Evolutionary conservation across 1,140 invertebrate species (phyloP).

Genomic region (Neodiprion virginianus): DNA sequence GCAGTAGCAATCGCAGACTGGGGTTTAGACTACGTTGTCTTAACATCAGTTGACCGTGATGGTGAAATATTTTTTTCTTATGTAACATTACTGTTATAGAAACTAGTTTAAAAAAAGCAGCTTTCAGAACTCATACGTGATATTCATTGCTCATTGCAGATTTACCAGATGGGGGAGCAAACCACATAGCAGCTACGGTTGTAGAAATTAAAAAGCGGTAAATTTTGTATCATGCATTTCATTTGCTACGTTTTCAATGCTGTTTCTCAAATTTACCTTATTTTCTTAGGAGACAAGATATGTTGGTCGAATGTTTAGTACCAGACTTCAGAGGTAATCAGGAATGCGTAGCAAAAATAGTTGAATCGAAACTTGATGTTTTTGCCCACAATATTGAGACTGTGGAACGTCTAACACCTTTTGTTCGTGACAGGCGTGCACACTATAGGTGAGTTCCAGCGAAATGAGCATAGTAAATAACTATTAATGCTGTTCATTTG

Average conservation of each 20-base stretch:
- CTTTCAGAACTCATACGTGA: constrained; percentile 18
- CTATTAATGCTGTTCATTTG: constrained; percentile 6
- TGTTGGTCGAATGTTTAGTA: constrained; percentile 96
- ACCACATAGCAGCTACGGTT: constrained; percentile 92
- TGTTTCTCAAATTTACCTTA: constrained; percentile 23
- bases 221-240: constrained; percentile 32
- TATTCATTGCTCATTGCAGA: constrained; percentile 63
- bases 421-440: constrained; percentile 90
- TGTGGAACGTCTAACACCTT: constrained; percentile 85
- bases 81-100: not conserved
- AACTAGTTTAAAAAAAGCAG: constrained; percentile 35
- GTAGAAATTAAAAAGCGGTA: constrained; percentile 76
- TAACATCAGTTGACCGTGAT: constrained; percentile 98
- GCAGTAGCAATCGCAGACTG: constrained; percentile 91
- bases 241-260: constrained; percentile 17
- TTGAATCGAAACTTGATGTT: constrained; percentile 86
- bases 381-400: constrained; percentile 99
- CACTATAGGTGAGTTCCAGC: constrained; percentile 66
- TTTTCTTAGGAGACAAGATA: constrained; percentile 73
- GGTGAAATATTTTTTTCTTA: constrained; percentile 61
- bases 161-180: constrained; percentile 88
- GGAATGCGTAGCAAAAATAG: constrained; percentile 78
- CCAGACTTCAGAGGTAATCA: constrained; percentile 94
- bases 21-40: constrained; percentile 96
- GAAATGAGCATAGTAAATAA: constrained; percentile 21